Conservation (phyloP, 2,113 vertebrate species). For the Equus przewalskii region DNA sequence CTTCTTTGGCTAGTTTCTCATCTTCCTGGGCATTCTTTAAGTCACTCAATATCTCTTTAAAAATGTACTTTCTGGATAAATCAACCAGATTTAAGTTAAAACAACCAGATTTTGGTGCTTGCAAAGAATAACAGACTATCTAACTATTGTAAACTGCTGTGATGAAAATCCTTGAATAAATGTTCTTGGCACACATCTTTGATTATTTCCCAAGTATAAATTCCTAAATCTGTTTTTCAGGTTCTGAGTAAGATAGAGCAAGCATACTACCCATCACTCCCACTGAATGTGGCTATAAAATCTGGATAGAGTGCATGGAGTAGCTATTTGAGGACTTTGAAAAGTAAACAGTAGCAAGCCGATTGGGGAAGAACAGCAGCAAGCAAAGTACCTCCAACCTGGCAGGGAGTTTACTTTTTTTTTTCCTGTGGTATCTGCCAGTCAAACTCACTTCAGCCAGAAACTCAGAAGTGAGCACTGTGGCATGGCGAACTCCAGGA, state of each 20-base stretch:
- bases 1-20: not conserved
- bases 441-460: not conserved
- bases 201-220: not conserved
- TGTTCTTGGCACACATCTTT: not conserved
- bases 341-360: not conserved
- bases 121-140: not conserved
- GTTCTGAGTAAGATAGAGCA: not conserved
- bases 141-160: not conserved
- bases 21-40: not conserved
- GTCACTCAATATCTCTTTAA: not conserved
- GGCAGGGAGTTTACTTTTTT: not conserved
- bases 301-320: not conserved
- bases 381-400: not conserved
- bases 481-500: not conserved
- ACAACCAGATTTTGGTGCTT: conserved; percentile 21
- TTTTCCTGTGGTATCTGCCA: not conserved
- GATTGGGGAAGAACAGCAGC: not conserved
- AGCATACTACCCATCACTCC: not conserved
- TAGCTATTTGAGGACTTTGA: not conserved
- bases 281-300: not conserved
- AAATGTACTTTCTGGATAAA: not conserved
- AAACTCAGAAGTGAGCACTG: not conserved
- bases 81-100: not conserved
- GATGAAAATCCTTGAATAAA: not conserved
- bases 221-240: not conserved